These are phyloP conservation scores for Parotia lawesii DNA, from an alignment of 2,113 vertebrate species.

Conservation along the genomic window DNA sequence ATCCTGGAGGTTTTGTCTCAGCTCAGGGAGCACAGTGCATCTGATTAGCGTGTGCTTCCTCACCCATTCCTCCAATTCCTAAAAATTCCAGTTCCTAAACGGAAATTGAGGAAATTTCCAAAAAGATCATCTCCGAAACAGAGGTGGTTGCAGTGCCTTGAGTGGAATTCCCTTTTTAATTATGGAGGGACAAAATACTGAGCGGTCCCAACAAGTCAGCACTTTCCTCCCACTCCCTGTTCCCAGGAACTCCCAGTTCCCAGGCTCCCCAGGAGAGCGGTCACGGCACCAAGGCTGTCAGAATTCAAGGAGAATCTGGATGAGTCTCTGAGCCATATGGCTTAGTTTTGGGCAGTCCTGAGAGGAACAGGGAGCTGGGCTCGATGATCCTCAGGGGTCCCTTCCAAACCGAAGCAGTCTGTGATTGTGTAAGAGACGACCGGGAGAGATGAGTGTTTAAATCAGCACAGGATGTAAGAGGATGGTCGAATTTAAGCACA, in stretches of 20 bases:
- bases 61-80: not conserved
- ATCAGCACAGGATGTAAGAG: accelerated
- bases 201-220: not conserved
- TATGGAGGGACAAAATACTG: not conserved
- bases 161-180: not conserved
- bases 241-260: not conserved
- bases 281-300: accelerated
- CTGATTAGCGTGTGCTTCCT: not conserved
- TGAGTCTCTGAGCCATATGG: not conserved
- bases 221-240: not conserved
- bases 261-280: not conserved
- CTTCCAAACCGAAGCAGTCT: not conserved
- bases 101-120: not conserved
- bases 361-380: not conserved
- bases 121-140: not conserved
- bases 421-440: not conserved
- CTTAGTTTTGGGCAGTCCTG: not conserved
- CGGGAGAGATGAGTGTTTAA: not conserved
- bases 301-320: not conserved
- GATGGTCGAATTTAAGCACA: not conserved
- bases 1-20: not conserved
- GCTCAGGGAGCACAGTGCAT: not conserved
- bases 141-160: not conserved
- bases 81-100: not conserved
- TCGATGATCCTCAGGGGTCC: not conserved